Conservation (phyloP, 1,140 invertebrate species). For the Phortica variegata region DNA sequence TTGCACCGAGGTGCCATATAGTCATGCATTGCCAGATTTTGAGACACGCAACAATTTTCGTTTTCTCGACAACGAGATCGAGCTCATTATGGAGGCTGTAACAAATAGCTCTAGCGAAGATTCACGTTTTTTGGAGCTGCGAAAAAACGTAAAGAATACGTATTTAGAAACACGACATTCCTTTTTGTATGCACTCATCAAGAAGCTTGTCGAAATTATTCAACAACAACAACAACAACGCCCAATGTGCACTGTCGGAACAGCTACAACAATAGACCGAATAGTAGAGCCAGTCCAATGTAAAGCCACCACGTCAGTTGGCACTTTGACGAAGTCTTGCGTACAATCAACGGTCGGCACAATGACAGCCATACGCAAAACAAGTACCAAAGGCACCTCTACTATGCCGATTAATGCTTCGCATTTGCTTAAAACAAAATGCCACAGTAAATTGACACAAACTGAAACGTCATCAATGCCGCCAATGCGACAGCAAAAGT, state of each 20-base stretch:
- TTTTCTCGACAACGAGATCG: slow-evolving; percentile 30
- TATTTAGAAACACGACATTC: slow-evolving; percentile 21
- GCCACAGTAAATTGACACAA: neutral
- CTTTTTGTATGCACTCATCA: slow-evolving; percentile 27
- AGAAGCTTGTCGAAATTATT: slow-evolving; percentile 19
- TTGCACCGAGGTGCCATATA: slow-evolving; percentile 44
- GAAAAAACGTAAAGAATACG: slow-evolving; percentile 2
- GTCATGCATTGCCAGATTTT: slow-evolving; percentile 38
- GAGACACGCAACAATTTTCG: slow-evolving; percentile 29
- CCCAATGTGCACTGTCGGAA: too few relatives aligned
- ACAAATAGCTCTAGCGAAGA: slow-evolving; percentile 7
- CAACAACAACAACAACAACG: neutral
- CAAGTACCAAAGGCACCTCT: neutral
- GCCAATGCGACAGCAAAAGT: neutral
- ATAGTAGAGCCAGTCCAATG: too few relatives aligned
- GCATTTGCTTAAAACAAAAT: neutral
- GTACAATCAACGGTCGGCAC: neutral
- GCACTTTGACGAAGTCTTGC: neutral
- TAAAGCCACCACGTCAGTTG: neutral
- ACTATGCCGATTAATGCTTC: neutral
- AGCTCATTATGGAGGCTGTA: slow-evolving; percentile 26
- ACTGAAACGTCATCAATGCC: neutral
- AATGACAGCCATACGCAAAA: neutral
- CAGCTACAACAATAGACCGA: too few relatives aligned
- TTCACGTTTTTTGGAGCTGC: neutral